Conservation (phyloP, 2,113 vertebrate genomes). For the Perca flavescens region DNA sequence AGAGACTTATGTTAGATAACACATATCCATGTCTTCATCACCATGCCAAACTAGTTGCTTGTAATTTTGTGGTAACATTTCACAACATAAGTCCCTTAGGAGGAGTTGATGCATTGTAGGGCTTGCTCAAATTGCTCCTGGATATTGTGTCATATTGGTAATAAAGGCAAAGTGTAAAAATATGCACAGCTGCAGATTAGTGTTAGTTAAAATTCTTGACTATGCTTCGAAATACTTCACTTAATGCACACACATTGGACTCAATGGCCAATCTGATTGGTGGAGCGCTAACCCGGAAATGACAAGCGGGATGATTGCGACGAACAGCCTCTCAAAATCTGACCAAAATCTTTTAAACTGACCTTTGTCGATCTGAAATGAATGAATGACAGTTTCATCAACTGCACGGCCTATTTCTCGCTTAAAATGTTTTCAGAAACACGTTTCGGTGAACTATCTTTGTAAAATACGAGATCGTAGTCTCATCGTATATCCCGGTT, state of each 20-base stretch:
- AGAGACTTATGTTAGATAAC: accelerated
- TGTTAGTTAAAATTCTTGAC: not conserved
- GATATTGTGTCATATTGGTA: not conserved
- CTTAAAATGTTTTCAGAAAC: no score
- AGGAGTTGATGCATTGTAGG: not conserved
- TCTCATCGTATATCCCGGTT: no score
- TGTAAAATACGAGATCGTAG: no score
- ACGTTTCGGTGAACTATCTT: no score
- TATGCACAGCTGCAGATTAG: not conserved
- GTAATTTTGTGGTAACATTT: constrained; percentile 4
- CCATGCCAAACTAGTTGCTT: not conserved
- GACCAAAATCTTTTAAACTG: no score
- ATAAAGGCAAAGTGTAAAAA: not conserved
- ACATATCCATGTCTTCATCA: not conserved
- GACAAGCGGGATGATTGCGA: no score
- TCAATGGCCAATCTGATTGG: no score
- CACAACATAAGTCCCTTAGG: constrained; percentile 5
- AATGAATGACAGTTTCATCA: no score
- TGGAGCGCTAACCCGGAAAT: no score
- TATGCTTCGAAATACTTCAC: not conserved
- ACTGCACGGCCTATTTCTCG: no score
- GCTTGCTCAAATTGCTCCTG: not conserved
- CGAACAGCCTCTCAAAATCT: no score
- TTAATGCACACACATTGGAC: not conserved
- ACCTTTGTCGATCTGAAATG: no score